phyloP scores from a whole-genome alignment of 2,797 vertebrate genomes.

The Malacoctenus gilli region DNA sequence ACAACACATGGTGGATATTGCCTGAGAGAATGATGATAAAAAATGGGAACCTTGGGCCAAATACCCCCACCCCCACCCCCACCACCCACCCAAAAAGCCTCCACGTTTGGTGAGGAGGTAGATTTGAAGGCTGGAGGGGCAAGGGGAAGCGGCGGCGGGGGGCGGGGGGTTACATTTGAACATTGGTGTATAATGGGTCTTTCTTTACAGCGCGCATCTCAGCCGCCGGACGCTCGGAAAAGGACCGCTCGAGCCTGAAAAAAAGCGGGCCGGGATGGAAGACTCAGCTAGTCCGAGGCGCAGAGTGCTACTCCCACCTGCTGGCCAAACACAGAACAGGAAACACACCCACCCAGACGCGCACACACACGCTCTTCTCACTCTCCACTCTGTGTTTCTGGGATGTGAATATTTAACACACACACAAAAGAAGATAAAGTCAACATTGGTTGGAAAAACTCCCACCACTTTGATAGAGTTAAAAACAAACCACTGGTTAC shows the following conservation, averaged over 20 bases:
- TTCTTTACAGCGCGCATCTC: conserved; percentile 8
- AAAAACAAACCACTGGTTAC: no score
- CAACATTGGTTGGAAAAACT: no score
- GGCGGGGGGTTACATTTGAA: no score
- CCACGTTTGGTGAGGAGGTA: conserved; percentile 17
- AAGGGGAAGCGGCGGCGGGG: background rate
- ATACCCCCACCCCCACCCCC: no score
- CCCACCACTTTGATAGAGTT: no score
- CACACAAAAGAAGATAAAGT: background rate
- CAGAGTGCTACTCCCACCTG: conserved; percentile 78
- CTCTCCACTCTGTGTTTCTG: no score
- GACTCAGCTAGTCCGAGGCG: background rate
- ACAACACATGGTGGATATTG: conserved; percentile 18
- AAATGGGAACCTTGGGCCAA: conserved; percentile 3
- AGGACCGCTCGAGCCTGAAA: conserved; percentile 42
- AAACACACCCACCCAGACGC: no score
- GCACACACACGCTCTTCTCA: conserved; percentile 4
- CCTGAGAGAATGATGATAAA: conserved; percentile 34
- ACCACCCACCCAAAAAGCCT: conserved; percentile 17
- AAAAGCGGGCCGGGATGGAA: conserved; percentile 17
- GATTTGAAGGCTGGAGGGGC: no score
- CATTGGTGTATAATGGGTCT: background rate
- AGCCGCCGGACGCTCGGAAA: conserved; percentile 22
- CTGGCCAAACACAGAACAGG: conserved; percentile 50
- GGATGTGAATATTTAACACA: no score